Evolutionary conservation across 2,797 vertebrate species (phyloP).

Genomic region (Myotis pilosus): DNA sequence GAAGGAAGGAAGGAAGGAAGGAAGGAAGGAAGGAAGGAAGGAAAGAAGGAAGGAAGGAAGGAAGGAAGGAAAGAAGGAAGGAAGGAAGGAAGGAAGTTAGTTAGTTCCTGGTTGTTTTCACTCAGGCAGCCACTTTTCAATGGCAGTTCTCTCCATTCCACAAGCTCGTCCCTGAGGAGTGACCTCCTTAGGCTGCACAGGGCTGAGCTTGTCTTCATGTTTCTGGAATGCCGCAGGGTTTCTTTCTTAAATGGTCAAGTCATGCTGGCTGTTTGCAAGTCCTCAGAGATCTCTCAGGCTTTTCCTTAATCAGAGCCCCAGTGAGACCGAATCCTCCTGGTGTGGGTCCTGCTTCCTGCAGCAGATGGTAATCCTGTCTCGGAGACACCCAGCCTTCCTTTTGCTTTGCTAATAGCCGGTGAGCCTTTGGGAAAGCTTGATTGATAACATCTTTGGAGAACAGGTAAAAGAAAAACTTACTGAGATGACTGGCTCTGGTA

Average conservation of each 20-base stretch:
- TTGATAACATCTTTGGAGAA: slow-evolving; percentile 46
- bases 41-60: background rate
- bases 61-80: too few species aligned
- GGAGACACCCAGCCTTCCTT: slow-evolving; percentile 13
- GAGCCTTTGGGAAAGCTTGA: slow-evolving; percentile 40
- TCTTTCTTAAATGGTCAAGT: slow-evolving; percentile 10
- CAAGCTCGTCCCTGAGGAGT: slow-evolving; percentile 33
- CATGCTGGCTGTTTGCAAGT: slow-evolving; percentile 11
- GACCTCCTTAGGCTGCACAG: slow-evolving; percentile 22
- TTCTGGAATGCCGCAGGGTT: slow-evolving; percentile 53
- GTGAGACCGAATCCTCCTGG: background rate
- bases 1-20: too few species aligned
- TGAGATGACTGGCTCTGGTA: background rate
- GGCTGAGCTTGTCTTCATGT: slow-evolving; percentile 52
- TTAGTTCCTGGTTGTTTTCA: slow-evolving; percentile 47
- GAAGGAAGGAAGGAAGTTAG: background rate
- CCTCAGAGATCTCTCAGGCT: slow-evolving; percentile 30
- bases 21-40: background rate
- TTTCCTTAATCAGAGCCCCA: slow-evolving; percentile 51
- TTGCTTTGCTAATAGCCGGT: slow-evolving; percentile 49
- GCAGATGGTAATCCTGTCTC: slow-evolving; percentile 38
- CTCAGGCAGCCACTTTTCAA: slow-evolving; percentile 61
- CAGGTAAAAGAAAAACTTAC: slow-evolving; percentile 38
- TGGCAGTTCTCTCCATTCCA: slow-evolving; percentile 44
- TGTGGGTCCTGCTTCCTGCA: slow-evolving; percentile 6